Conservation (phyloP, 1,140 invertebrate species). For the Drosophila insularis region DNA sequence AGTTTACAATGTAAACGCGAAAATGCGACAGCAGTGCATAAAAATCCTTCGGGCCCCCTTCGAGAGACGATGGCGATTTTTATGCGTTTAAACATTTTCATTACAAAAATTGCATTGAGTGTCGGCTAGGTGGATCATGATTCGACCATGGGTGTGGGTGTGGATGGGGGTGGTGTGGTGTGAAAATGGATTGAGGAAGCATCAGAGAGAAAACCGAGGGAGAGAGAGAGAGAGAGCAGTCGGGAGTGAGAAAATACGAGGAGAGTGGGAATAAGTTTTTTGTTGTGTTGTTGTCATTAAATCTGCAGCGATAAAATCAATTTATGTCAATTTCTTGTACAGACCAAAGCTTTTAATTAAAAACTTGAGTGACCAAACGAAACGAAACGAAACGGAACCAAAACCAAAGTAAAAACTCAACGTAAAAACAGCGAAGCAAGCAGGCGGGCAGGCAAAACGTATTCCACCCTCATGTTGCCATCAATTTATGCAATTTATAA, state of each 20-base stretch:
- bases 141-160: not conserved
- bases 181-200: not conserved
- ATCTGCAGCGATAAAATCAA: constrained; percentile 79
- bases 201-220: no score
- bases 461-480: constrained; percentile 60
- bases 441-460: constrained; percentile 26
- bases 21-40: constrained; percentile 79
- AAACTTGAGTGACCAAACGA: constrained; percentile 73
- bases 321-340: constrained; percentile 77
- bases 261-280: not conserved
- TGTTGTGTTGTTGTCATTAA: constrained; percentile 75
- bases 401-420: not conserved
- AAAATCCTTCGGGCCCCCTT: constrained; percentile 64
- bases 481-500: constrained; percentile 81
- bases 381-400: constrained; percentile 13
- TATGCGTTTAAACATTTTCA: constrained; percentile 80
- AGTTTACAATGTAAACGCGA: constrained; percentile 79
- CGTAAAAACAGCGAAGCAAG: constrained; percentile 19
- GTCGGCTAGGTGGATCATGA: not conserved
- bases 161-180: not conserved
- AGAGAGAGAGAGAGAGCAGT: no score
- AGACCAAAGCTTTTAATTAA: constrained; percentile 65
- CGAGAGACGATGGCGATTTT: constrained; percentile 63
- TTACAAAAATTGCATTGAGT: constrained; percentile 78
- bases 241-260: no score